Evolutionary conservation across 2,888 invertebrate genomes (phyloP).

Genomic region (Caradrina kadenii): DNA sequence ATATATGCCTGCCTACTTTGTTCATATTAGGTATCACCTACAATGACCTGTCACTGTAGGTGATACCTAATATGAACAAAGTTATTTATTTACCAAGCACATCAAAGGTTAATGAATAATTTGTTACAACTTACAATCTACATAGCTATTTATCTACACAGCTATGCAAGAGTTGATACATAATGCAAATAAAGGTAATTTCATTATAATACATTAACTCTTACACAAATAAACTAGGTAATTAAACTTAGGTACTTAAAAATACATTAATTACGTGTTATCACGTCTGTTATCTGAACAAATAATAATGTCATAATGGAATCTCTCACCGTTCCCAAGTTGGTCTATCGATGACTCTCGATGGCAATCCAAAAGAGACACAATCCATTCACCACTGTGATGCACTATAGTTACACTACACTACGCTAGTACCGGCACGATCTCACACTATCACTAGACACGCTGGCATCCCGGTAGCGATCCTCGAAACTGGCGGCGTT

Average conservation of each 20-base stretch:
- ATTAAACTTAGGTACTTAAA: conserved; percentile 46
- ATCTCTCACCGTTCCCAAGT: conserved; percentile 87
- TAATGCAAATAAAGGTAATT: conserved; percentile 45
- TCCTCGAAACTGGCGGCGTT: conserved; percentile 69
- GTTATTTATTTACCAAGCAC: conserved; percentile 17
- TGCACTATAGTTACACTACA: conserved; percentile 88
- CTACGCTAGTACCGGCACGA: conserved; percentile 83
- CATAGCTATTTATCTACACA: conserved; percentile 13
- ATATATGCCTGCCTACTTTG: neutral
- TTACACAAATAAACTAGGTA: conserved; percentile 51
- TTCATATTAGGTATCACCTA: no score
- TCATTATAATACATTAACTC: conserved; percentile 40
- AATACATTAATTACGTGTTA: conserved; percentile 40
- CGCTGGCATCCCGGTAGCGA: conserved; percentile 83
- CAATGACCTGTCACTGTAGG: neutral
- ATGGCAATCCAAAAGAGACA: conserved; percentile 88
- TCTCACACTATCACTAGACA: conserved; percentile 87
- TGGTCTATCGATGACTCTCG: conserved; percentile 86
- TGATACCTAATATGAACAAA: conserved; percentile 9
- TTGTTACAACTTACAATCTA: conserved; percentile 16
- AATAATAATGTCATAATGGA: conserved; percentile 57
- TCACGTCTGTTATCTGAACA: conserved; percentile 47
- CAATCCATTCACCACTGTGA: conserved; percentile 88
- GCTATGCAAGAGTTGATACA: conserved; percentile 22
- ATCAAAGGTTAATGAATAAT: conserved; percentile 23